A percentile compares a stretch with the other conserved stretches of the same genome.
Conservation (phyloP, 2,113 vertebrate species). For the Gobiocypris rarus region DNA sequence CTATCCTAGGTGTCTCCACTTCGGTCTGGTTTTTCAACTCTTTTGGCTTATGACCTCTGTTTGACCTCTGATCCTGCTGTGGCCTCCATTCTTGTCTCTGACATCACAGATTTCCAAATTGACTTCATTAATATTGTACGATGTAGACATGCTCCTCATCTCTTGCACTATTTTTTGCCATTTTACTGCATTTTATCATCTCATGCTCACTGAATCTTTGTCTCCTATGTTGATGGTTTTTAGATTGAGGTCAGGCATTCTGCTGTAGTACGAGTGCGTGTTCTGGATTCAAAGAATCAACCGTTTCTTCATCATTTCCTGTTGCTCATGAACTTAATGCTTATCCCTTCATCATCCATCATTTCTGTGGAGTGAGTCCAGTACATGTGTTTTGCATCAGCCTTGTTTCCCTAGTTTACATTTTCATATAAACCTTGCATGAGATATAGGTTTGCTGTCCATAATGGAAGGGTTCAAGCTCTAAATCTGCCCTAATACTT, state of each 20-base stretch:
- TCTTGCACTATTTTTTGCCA: neutral
- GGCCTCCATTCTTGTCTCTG: conserved; percentile 64
- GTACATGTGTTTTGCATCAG: neutral
- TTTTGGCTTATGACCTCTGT: conserved; percentile 73
- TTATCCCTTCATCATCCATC: conserved; percentile 69
- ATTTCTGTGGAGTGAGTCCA: conserved; percentile 59
- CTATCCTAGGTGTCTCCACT: conserved; percentile 66
- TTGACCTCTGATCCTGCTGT: conserved; percentile 66
- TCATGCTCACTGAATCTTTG: neutral
- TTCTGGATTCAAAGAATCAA: conserved; percentile 64
- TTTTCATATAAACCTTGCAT: neutral
- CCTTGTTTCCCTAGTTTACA: neutral
- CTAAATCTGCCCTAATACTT: neutral
- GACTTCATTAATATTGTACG: conserved; percentile 73
- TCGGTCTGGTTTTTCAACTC: conserved; percentile 62
- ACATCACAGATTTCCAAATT: conserved; percentile 72
- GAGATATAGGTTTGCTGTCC: neutral
- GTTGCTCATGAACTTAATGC: conserved; percentile 67
- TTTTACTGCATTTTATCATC: conserved; percentile 15
- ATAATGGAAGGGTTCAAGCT: neutral
- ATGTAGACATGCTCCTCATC: neutral
- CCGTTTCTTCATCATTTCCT: conserved; percentile 71
- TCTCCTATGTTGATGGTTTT: conserved; percentile 17
- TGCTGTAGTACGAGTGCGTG: conserved; percentile 60
- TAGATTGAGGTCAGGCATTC: conserved; percentile 72